Evolutionary conservation across 1,140 invertebrate species (phyloP).

Genomic region (Drosophila nigrodunni): DNA sequence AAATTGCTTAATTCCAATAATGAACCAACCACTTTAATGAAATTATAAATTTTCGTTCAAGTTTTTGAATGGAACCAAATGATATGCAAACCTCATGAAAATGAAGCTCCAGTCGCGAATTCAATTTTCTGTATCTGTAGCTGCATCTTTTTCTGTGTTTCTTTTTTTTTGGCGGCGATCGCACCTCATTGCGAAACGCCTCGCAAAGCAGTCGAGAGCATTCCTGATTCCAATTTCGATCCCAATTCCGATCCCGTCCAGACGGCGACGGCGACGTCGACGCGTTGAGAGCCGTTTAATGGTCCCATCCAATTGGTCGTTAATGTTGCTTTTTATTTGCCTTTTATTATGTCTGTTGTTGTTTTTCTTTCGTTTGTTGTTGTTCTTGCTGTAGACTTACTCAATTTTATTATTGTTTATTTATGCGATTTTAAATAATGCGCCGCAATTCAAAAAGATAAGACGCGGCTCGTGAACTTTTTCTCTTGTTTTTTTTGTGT

Average conservation of each 20-base stretch:
- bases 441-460: conserved; percentile 72
- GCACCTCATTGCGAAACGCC: conserved; percentile 44
- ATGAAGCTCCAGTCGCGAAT: conserved; percentile 49
- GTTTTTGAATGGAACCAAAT: conserved; percentile 37
- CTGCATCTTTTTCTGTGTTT: conserved; percentile 13
- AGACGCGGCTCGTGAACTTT: conserved; percentile 55
- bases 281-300: conserved; percentile 67
- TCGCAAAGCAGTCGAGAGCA: neutral
- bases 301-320: conserved; percentile 78
- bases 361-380: conserved; percentile 38
- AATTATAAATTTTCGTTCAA: conserved; percentile 74
- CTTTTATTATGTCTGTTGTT: conserved; percentile 59
- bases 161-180: conserved; percentile 29
- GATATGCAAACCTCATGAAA: conserved; percentile 72
- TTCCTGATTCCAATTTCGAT: conserved; percentile 5
- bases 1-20: conserved; percentile 83
- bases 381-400: conserved; percentile 61
- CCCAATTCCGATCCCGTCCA: conserved; percentile 46
- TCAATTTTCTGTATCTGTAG: conserved; percentile 40
- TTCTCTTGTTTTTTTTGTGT: conserved; percentile 9
- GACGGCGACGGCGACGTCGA: conserved; percentile 53
- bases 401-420: conserved; percentile 81
- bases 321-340: conserved; percentile 80
- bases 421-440: conserved; percentile 81
- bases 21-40: conserved; percentile 68